A percentile compares a stretch with the other conserved stretches of the same genome.
Evolutionary conservation across 2,113 vertebrate species (phyloP).

Genomic region (Saimiri boliviensis): DNA sequence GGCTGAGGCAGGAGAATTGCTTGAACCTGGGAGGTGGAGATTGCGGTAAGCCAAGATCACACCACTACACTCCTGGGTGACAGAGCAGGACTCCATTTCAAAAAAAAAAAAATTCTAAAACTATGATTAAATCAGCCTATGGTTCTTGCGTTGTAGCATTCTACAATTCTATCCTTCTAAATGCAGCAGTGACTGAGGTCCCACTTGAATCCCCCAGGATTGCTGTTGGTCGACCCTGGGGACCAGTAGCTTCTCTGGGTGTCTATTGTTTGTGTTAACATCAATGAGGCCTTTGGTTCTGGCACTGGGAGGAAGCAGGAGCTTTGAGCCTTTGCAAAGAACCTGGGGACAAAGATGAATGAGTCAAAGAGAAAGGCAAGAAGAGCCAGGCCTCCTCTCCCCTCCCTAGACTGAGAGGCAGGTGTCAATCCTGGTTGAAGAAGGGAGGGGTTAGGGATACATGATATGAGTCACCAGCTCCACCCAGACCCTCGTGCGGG

Average conservation of each 20-base stretch:
- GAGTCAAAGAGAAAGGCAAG: background rate
- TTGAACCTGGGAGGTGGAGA: too few relatives aligned
- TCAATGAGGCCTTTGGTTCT: background rate
- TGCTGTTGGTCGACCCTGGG: background rate
- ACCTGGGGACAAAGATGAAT: background rate
- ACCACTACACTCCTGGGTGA: too few relatives aligned
- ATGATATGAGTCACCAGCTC: background rate
- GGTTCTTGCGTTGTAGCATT: background rate
- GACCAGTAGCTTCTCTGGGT: background rate
- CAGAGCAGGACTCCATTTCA: too few relatives aligned
- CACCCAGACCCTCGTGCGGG: accelerated
- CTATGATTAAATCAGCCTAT: background rate
- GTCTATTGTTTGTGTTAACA: background rate
- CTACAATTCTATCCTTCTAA: background rate
- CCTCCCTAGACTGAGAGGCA: background rate
- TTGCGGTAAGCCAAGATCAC: too few relatives aligned
- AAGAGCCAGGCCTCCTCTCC: background rate
- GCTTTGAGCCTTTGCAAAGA: background rate
- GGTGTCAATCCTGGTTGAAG: background rate
- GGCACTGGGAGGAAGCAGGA: background rate
- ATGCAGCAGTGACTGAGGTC: background rate
- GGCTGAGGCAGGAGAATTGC: too few relatives aligned
- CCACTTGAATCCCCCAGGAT: background rate
- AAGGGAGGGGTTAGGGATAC: too few relatives aligned
- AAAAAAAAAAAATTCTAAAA: background rate